phyloP scores from a whole-genome alignment of 2,797 vertebrate species.

The Pseudotriccus pelzelni region DNA sequence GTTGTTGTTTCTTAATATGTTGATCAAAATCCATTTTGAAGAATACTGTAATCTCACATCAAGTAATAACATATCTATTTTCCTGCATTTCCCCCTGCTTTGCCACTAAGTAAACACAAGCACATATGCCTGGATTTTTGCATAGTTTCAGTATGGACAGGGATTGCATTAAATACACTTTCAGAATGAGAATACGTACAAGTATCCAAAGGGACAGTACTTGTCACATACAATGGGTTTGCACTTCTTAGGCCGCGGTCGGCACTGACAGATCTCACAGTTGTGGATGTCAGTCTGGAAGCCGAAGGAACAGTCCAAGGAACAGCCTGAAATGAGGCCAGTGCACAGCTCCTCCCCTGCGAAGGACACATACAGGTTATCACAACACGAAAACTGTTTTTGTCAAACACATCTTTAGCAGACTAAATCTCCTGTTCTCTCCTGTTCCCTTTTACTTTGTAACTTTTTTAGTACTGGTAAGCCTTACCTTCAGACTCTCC shows the following conservation, averaged over 20 bases:
- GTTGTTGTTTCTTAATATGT: not conserved
- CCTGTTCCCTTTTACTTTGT: not conserved
- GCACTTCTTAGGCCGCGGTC: constrained; percentile 86
- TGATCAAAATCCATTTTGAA: not conserved
- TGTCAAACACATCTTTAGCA: not conserved
- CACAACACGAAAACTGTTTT: not conserved
- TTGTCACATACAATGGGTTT: constrained; percentile 84
- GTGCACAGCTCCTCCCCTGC: constrained; percentile 85
- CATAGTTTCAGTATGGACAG: not conserved
- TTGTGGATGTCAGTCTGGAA: constrained; percentile 82
- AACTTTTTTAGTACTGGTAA: not conserved
- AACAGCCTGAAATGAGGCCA: constrained; percentile 78
- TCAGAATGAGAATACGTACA: constrained; percentile 79
- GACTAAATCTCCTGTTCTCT: not conserved
- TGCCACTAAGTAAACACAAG: not conserved
- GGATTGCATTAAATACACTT: not conserved
- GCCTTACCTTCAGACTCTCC: not conserved
- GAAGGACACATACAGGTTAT: not conserved
- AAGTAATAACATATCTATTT: not conserved
- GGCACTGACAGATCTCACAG: constrained; percentile 87
- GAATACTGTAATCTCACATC: not conserved
- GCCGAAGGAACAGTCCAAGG: constrained; percentile 84
- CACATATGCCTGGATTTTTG: not conserved
- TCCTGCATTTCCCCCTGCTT: not conserved
- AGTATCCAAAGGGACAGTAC: constrained; percentile 86